Percentiles rank a stretch among this genome's conserved stretches.
phyloP scores from a whole-genome alignment of 2,113 vertebrate species.

The Paraplagusia blochii region DNA sequence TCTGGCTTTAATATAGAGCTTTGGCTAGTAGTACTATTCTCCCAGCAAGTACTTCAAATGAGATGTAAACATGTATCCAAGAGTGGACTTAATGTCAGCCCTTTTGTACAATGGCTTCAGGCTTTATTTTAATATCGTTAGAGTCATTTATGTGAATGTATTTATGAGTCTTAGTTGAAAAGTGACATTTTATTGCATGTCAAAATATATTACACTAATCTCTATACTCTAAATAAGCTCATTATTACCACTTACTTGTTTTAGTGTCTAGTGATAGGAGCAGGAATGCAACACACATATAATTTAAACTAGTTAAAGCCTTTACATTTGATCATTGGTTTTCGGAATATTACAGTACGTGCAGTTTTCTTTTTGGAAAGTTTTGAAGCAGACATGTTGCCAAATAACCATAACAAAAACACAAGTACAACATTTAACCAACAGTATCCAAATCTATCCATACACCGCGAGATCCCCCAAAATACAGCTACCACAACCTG shows the following conservation, averaged over 20 bases:
- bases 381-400: background rate
- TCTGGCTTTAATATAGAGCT: background rate
- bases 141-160: background rate
- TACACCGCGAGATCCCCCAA: conserved; percentile 14
- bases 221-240: too few species aligned
- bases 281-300: background rate
- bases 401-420: background rate
- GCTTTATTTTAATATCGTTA: too few species aligned
- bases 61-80: too few species aligned
- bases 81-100: background rate
- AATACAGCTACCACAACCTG: conserved; percentile 9
- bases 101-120: background rate
- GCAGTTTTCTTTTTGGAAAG: conserved; percentile 38
- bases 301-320: conserved; percentile 29
- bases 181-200: too few species aligned
- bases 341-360: conserved; percentile 5
- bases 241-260: too few species aligned
- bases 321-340: conserved; percentile 46
- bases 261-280: background rate
- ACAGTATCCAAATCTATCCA: conserved; percentile 26
- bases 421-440: conserved; percentile 1
- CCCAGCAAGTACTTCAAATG: conserved; percentile 7
- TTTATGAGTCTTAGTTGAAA: too few species aligned
- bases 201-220: too few species aligned
- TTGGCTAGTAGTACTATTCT: background rate